Conservation (phyloP, 2,113 vertebrate genomes). For the Seriola dumerili region DNA sequence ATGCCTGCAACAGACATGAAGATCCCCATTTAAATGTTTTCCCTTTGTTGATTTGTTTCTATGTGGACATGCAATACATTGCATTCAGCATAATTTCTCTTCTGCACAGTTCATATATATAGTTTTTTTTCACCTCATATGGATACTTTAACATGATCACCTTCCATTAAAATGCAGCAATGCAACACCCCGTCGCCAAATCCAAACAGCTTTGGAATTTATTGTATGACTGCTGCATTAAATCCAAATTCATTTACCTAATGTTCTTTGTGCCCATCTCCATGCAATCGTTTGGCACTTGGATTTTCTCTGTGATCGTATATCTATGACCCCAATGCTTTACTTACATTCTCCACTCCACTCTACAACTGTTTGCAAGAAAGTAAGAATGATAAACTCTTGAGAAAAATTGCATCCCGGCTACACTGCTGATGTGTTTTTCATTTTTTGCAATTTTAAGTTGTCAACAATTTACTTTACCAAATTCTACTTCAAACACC, state of each 20-base stretch:
- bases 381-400: background rate
- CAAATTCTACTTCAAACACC: background rate
- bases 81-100: background rate
- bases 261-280: background rate
- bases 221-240: background rate
- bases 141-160: background rate
- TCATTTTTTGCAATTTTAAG: background rate
- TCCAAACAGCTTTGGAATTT: background rate
- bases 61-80: background rate
- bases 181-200: background rate
- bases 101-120: background rate
- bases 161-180: conserved; percentile 6
- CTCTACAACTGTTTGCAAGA: background rate
- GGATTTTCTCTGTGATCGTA: background rate
- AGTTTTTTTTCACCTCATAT: background rate
- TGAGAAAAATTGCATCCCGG: background rate
- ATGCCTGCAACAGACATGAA: conserved; percentile 29
- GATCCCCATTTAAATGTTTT: conserved; percentile 31
- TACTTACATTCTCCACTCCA: background rate
- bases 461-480: background rate
- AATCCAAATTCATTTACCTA: conserved; percentile 1
- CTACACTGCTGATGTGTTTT: background rate
- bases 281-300: background rate
- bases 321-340: background rate
- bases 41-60: background rate